Conservation (phyloP, 1,140 invertebrate species). For the Argopecten irradians region DNA sequence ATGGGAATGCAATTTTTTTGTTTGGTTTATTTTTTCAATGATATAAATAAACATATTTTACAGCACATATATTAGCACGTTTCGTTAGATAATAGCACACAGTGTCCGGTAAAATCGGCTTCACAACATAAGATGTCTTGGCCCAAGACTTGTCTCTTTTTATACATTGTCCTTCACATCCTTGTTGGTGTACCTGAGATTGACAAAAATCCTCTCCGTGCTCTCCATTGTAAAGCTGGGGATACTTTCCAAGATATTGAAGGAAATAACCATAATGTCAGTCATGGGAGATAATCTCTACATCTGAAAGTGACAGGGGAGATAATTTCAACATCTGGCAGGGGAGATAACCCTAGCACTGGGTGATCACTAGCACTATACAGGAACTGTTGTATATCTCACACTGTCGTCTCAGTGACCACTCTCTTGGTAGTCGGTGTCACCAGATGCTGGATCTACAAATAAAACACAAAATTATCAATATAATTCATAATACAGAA, state of each 20-base stretch:
- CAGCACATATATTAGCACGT: neutral
- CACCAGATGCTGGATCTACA: neutral
- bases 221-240: no score
- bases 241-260: no score
- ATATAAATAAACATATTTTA: neutral
- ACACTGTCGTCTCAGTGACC: neutral
- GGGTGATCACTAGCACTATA: neutral
- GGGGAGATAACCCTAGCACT: no score
- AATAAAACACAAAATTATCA: neutral
- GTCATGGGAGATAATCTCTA: no score
- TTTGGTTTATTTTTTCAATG: neutral
- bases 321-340: no score
- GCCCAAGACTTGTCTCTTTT: neutral
- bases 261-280: no score
- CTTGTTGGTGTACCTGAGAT: no score
- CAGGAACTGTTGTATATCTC: neutral
- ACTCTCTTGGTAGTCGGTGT: neutral
- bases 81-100: neutral
- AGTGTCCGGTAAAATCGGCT: no score
- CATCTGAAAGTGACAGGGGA: no score
- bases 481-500: no score
- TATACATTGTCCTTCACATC: neutral
- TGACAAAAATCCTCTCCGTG: no score
- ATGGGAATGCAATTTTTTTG: neutral
- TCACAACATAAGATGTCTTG: no score